Evolutionary conservation across 1,140 invertebrate genomes (phyloP), one percentile per base, ranked within the genome.

Genomic region (Vollenhovia emeryi): DNA sequence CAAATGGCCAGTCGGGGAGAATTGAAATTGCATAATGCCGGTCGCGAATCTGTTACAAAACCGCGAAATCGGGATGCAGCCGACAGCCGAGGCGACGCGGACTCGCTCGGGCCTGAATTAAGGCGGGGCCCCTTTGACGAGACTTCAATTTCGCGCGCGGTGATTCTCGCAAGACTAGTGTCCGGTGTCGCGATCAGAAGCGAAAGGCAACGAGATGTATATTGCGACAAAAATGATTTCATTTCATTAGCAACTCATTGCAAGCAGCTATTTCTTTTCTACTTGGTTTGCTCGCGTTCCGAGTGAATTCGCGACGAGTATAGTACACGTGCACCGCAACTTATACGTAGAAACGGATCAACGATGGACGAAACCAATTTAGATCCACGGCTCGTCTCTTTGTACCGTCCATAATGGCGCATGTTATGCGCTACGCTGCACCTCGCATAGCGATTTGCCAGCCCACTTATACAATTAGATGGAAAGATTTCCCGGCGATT

Each of bases 281-380:
- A n/a, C n/a, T n/a, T n/a, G n/a, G n/a, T n/a, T n/a, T n/a, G n/a
- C n/a, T n/a, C n/a, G n/a, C n/a, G n/a, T n/a, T n/a, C n/a, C n/a
- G 48, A 43, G 60, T 71, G 76, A 50, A 52, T 75, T 60, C 18
- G 40, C 57, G 75, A 64, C 82, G 45, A 6, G 33, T 5, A 36
- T 36, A 11, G 69, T 71, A 43, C 57, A 76, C 36, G 30, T 76
- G 79, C 80, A 75, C 52, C 33, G 33, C 30, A 64, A 66, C 57
- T 75, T 21, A 60, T 33, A 55, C 66, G 71, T 73, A 79, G 52
- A 74, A 82, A 82, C 62, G 36, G 50, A 88, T 79, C 66, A 59
- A 71, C 59, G 76, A 86, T 87, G 59, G 73, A 85, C 87, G 82
- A 80, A 82, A 85, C 82, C 75, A 89, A 89, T 89, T 89, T 80